Evolutionary conservation across 2,888 invertebrate genomes (phyloP), one percentile per base, ranked within the genome.

Genomic region (Aspidiotus destructor): DNA sequence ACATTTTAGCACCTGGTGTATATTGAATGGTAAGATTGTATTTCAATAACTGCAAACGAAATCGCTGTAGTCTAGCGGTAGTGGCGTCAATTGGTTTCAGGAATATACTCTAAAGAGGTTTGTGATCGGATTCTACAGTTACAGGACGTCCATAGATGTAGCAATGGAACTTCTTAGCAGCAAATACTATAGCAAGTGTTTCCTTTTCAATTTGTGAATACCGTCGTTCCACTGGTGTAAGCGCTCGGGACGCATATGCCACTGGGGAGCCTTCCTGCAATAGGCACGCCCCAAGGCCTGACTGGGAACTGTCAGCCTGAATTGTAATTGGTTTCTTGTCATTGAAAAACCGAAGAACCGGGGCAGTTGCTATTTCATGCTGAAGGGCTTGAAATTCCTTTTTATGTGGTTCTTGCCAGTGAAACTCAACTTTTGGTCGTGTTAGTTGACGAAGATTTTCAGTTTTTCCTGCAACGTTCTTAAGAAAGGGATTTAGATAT

Each of bases 401-500:
- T 52, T 55, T 10, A 41, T 71, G 67, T 40, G 48, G 41, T n/a
- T 54, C 42, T 11, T 57, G 54, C 71, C 71, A 72, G 40, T 42
- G n/a, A 52, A 62, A 72, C 55, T 53, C 54, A 41, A 17, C 54
- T 16, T 69, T 62, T 64, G 70, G 68, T 63, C 63, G 69, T n/a
- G 71, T 53, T 15, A 73, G 57, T 15, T 71, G 65, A 54, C 72
- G 62, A 10, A 73, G 52, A 13, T 71, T 69, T 16, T 63, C 67
- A 41, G 68, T 71, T 41, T 71, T 54, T 16, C 71, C 69, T 8
- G 72, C 68, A 13, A 70, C 70, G 42, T 71, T 72, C 44, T 64
- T 71, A 42, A 72, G 67, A 64, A 70, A 73, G 69, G 64, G 55
- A 44, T 67, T 54, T 28, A 72, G 42, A 69, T 70, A 71, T 60